These are phyloP conservation scores for Pseudomyrmex gracilis DNA, from an alignment of 1,140 invertebrate genomes.

Conservation along the genomic window DNA sequence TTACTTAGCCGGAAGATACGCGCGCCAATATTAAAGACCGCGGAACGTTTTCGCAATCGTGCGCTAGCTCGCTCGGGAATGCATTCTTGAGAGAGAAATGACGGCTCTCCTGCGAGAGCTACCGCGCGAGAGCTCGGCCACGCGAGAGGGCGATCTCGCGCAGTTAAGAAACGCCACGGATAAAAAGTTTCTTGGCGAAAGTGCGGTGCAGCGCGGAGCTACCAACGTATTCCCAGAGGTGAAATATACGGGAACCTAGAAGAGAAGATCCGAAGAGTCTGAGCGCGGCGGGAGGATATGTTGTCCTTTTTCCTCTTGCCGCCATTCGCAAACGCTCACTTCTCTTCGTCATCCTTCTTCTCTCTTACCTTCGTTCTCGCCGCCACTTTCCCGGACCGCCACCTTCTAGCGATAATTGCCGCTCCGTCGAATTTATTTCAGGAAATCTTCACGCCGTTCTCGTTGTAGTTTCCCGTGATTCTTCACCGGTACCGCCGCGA, in stretches of 20 bases:
- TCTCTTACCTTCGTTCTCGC: neutral
- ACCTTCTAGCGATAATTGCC: conserved; percentile 41
- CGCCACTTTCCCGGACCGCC: neutral
- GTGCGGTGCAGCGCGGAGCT: conserved; percentile 16
- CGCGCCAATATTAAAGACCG: conserved; percentile 19
- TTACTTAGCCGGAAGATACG: conserved; percentile 2
- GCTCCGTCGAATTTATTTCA: conserved; percentile 44
- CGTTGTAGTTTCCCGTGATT: neutral
- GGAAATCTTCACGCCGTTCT: conserved; percentile 13
- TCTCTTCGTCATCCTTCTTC: neutral
- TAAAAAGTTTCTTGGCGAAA: conserved; percentile 60
- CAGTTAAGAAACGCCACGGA: conserved; percentile 45
- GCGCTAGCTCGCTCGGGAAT: neutral
- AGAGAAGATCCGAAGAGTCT: conserved; percentile 3
- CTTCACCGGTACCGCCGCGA: neutral
- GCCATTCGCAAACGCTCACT: conserved; percentile 30
- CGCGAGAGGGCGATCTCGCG: conserved; percentile 19
- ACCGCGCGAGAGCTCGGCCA: conserved; percentile 1
- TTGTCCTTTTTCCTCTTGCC: conserved; percentile 22
- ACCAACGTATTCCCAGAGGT: conserved; percentile 53
- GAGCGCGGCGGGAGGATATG: conserved; percentile 17
- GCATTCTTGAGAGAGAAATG: conserved; percentile 41
- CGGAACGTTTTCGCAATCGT: conserved; percentile 21
- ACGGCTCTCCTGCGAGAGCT: conserved; percentile 20
- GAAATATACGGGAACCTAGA: conserved; percentile 43